A percentile compares a stretch with the other conserved stretches of the same genome.
phyloP scores from a whole-genome alignment of 2,888 invertebrate species.

The Acanthosepion pharaonis region DNA sequence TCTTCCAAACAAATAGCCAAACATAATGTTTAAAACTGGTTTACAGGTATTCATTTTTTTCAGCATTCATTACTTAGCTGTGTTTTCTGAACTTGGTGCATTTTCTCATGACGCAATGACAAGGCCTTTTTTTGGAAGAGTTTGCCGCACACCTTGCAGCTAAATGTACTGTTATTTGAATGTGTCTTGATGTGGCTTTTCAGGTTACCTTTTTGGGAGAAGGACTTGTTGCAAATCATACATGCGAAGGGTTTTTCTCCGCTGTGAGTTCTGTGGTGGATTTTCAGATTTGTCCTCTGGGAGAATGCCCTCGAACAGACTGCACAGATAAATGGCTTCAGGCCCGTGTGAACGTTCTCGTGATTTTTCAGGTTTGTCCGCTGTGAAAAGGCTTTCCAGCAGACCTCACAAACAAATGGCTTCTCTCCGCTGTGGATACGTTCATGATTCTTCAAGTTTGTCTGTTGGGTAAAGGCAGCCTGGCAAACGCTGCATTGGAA shows the following conservation, averaged over 20 bases:
- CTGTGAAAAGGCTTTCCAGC: neutral
- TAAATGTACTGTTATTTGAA: neutral
- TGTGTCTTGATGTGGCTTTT: slow-evolving; percentile 42
- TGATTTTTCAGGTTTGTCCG: slow-evolving; percentile 45
- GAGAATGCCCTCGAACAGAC: slow-evolving; percentile 20
- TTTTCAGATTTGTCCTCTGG: neutral
- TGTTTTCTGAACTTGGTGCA: neutral
- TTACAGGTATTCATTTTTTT: neutral
- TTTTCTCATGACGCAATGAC: neutral
- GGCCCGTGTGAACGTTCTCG: slow-evolving; percentile 4
- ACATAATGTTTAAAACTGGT: neutral
- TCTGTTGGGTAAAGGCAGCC: slow-evolving; percentile 15
- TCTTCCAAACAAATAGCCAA: neutral
- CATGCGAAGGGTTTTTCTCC: slow-evolving; percentile 38
- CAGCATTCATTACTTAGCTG: neutral
- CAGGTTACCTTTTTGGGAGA: slow-evolving; percentile 33
- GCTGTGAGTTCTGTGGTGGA: slow-evolving; percentile 24
- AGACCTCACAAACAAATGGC: neutral
- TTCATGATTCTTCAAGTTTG: slow-evolving; percentile 1
- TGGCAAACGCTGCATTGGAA: slow-evolving; percentile 37
- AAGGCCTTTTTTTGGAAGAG: neutral
- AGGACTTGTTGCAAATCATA: slow-evolving; percentile 39
- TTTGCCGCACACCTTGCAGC: neutral
- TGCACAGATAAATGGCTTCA: neutral
- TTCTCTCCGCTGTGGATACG: slow-evolving; percentile 42